phyloP scores from a whole-genome alignment of 2,888 invertebrate species.

The Pteria penguin region DNA sequence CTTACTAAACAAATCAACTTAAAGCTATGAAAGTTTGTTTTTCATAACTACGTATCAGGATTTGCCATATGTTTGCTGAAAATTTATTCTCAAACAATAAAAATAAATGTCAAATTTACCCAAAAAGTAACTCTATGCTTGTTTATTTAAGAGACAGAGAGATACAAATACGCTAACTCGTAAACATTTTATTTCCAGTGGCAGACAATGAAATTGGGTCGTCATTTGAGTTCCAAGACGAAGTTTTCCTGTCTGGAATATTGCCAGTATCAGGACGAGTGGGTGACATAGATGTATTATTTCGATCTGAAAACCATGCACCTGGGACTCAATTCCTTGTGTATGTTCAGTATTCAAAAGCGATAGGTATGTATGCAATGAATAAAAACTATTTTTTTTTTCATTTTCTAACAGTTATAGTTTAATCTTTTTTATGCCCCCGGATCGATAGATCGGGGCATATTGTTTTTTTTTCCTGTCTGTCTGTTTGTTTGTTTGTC shows the following conservation, averaged over 20 bases:
- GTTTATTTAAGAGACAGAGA: background rate
- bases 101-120: background rate
- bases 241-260: constrained; percentile 64
- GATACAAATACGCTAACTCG: too few species aligned
- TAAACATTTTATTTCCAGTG: constrained; percentile 51
- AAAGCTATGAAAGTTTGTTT: too few species aligned
- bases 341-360: constrained; percentile 52
- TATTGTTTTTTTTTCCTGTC: too few species aligned
- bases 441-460: too few species aligned
- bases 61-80: background rate
- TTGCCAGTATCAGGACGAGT: constrained; percentile 46
- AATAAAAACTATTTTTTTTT: too few species aligned
- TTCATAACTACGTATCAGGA: too few species aligned
- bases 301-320: constrained; percentile 50
- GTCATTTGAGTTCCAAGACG: constrained; percentile 58
- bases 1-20: too few species aligned
- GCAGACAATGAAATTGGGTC: constrained; percentile 46
- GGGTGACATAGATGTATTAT: constrained; percentile 48
- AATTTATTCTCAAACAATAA: background rate
- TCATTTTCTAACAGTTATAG: too few species aligned
- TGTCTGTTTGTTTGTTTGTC: background rate
- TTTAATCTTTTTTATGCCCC: too few species aligned
- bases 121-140: background rate
- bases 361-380: constrained; percentile 55
- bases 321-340: constrained; percentile 55